phyloP scores from a whole-genome alignment of 1,140 invertebrate species.

The Heliconius hewitsoni region DNA sequence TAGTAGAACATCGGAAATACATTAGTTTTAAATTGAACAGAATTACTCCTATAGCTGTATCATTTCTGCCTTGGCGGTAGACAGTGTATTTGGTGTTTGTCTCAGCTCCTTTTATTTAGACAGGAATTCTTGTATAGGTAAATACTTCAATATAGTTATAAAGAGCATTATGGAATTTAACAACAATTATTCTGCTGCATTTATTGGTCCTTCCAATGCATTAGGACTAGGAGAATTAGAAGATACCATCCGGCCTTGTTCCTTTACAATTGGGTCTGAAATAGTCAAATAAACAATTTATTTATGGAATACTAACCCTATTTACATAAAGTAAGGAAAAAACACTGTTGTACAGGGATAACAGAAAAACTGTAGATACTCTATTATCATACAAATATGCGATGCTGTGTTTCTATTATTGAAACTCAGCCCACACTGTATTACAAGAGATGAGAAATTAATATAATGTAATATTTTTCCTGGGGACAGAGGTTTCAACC shows the following conservation, averaged over 20 bases:
- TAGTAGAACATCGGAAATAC: constrained; percentile 68
- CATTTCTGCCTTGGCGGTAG: constrained; percentile 57
- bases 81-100: constrained; percentile 56
- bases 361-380: too few species aligned
- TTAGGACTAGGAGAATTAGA: constrained; percentile 79
- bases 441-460: too few species aligned
- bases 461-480: too few species aligned
- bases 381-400: too few species aligned
- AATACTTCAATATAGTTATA: constrained; percentile 77
- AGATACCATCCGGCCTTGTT: constrained; percentile 88
- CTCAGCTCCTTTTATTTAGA: constrained; percentile 51
- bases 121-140: constrained; percentile 74
- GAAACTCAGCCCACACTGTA: too few species aligned
- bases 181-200: constrained; percentile 77
- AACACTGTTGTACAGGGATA: too few species aligned
- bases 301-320: not conserved
- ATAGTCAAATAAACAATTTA: constrained; percentile 47
- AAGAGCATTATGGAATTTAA: constrained; percentile 66
- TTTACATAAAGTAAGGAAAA: too few species aligned
- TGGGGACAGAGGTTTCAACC: too few species aligned
- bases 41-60: constrained; percentile 57
- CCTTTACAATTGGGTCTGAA: constrained; percentile 94
- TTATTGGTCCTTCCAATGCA: constrained; percentile 80
- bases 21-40: constrained; percentile 45
- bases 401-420: too few species aligned